A percentile compares a stretch with the other conserved stretches of the same genome.
Evolutionary conservation across 2,888 invertebrate genomes (phyloP).

Genomic region (Cheilosia pagana): DNA sequence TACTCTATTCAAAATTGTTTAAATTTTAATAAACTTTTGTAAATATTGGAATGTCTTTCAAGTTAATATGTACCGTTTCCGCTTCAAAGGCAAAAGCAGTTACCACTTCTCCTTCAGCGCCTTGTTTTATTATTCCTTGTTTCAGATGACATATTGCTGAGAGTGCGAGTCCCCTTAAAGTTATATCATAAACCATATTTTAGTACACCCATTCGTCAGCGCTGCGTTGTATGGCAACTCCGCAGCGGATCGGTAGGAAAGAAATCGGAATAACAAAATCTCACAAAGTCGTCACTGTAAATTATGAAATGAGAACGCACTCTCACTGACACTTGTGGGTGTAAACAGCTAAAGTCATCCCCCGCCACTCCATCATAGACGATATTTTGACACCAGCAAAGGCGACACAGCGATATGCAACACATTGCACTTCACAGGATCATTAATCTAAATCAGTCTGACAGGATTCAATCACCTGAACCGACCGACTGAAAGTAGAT

Average conservation of each 20-base stretch:
- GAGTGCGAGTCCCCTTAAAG: constrained; percentile 17
- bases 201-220: constrained; percentile 58
- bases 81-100: not conserved
- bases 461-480: constrained; percentile 73
- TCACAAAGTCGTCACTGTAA: constrained; percentile 65
- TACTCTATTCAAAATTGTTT: too few relatives aligned
- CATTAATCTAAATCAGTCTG: constrained; percentile 75
- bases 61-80: too few relatives aligned
- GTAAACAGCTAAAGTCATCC: not conserved
- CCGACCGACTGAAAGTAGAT: constrained; percentile 24
- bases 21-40: too few relatives aligned
- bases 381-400: constrained; percentile 14
- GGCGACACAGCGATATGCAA: constrained; percentile 6
- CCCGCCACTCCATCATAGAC: not conserved
- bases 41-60: too few relatives aligned
- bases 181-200: constrained; percentile 58
- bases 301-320: constrained; percentile 42
- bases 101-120: not conserved
- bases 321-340: not conserved
- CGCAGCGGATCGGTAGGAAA: constrained; percentile 25
- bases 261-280: constrained; percentile 33
- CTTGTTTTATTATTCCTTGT: constrained; percentile 33
- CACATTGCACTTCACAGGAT: constrained; percentile 41
- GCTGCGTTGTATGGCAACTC: constrained; percentile 25
- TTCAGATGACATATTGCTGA: constrained; percentile 57